phyloP scores from a whole-genome alignment of 2,113 vertebrate species.

The Picathartes gymnocephalus region DNA sequence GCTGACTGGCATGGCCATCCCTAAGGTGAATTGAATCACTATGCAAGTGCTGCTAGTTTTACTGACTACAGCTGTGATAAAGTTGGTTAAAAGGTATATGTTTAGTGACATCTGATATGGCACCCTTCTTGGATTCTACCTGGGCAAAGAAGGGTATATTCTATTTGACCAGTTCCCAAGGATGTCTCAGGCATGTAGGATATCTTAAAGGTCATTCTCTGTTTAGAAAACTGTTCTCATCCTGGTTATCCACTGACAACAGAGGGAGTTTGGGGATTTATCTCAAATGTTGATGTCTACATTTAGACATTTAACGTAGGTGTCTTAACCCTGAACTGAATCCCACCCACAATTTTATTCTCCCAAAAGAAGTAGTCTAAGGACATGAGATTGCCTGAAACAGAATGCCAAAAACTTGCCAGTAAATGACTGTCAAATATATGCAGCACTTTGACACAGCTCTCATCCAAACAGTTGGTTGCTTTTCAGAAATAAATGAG shows the following conservation, averaged over 20 bases:
- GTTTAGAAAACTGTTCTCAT: not conserved
- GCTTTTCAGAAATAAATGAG: not conserved
- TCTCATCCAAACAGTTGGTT: constrained; percentile 5
- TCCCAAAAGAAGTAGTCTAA: not conserved
- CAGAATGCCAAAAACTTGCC: constrained; percentile 9
- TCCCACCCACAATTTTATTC: not conserved
- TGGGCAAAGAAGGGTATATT: not conserved
- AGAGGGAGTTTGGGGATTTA: not conserved
- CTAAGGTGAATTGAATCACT: not conserved
- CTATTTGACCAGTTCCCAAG: not conserved
- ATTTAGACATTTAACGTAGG: constrained; percentile 31
- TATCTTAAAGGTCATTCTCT: not conserved
- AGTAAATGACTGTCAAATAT: constrained; percentile 15
- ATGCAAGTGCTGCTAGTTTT: not conserved
- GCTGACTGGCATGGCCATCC: not conserved
- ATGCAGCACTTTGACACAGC: constrained; percentile 13
- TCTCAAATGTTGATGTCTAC: not conserved
- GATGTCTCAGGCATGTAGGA: not conserved
- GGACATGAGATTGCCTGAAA: constrained; percentile 20
- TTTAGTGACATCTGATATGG: not conserved
- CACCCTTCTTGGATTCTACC: not conserved
- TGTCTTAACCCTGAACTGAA: constrained; percentile 30
- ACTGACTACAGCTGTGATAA: not conserved
- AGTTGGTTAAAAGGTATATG: not conserved
- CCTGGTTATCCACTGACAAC: not conserved